A percentile compares a stretch with the other conserved stretches of the same genome.
These are phyloP conservation scores for Pontoporia blainvillei DNA, from an alignment of 2,113 vertebrate genomes.

Conservation along the genomic window DNA sequence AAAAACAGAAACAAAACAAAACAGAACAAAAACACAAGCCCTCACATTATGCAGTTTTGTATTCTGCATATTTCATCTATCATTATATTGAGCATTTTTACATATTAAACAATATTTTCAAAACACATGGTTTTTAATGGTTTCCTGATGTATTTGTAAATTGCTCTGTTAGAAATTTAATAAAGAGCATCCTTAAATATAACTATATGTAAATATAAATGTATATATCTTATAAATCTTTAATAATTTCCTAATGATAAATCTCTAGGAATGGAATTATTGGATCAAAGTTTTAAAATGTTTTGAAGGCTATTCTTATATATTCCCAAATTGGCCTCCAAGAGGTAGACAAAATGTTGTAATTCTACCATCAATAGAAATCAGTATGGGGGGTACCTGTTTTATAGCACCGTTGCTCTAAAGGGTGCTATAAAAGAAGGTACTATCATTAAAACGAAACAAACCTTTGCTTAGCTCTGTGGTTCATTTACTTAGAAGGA, in stretches of 20 bases:
- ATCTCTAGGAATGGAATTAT: background rate
- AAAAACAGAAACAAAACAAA: background rate
- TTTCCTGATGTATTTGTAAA: background rate
- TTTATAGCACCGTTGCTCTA: background rate
- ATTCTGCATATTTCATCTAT: background rate
- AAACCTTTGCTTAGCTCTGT: background rate
- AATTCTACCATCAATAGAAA: background rate
- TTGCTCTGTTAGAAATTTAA: background rate
- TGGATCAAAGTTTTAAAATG: background rate
- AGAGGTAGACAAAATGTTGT: background rate
- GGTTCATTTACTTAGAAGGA: background rate
- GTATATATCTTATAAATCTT: background rate
- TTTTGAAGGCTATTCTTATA: background rate
- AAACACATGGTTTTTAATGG: background rate
- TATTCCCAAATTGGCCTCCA: background rate
- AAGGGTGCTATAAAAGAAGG: background rate
- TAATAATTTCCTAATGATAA: background rate
- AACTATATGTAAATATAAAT: background rate
- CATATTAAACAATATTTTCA: background rate
- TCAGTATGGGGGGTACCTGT: background rate
- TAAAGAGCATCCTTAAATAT: background rate
- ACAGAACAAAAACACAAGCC: background rate
- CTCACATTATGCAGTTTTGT: background rate
- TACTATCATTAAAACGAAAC: background rate
- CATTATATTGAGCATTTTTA: background rate